Evolutionary conservation across 2,113 vertebrate species (phyloP), one percentile per base, ranked within the genome.

Genomic region (Oxyura jamaicensis): DNA sequence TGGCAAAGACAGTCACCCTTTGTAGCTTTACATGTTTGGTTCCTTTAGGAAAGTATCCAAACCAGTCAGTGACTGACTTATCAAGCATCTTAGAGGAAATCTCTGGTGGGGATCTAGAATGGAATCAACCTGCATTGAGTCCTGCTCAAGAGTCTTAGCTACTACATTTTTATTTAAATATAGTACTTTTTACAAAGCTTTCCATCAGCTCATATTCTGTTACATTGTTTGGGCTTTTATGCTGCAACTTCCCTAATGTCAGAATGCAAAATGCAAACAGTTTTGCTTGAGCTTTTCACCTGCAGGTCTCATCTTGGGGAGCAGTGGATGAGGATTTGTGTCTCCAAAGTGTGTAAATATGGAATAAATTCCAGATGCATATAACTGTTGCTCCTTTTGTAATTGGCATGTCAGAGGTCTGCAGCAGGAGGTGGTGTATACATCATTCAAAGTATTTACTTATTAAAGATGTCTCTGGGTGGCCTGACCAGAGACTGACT

Each of bases 401-500:
- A 74, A 93, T 26, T 52, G 50, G 29, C 0, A 0, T 72, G 68
- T 93, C 69, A 84, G 82, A 82, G 33, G 39, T 71, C 69, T 77
- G 71, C 78, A 74, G 78, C 26, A 72, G 76, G 25, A 85, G 41
- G 52, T 80, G 81, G 41, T 69, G 31, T 10, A 52, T 26, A n/a
- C 69, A 75, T 75, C 42, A 44, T 42, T 71, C 42, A 36, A 8
- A 31, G 26, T 83, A 91, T 83, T 78, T 86, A 92, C 5, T 94
- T 95, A 67, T 72, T 88, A 78, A 83, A 81, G 42, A 81, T 81
- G 83, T 52, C 84, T 77, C 72, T 63, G 59, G 52, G 56, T 93
- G 82, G 84, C 68, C 88, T 82, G 86, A 85, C n/a, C 71, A 87
- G 71, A 82, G 53, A 56, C 82, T 88, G 86, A 95, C 82, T 94